Conservation (phyloP, 2,113 vertebrate species). For the Burhinus bistriatus region DNA sequence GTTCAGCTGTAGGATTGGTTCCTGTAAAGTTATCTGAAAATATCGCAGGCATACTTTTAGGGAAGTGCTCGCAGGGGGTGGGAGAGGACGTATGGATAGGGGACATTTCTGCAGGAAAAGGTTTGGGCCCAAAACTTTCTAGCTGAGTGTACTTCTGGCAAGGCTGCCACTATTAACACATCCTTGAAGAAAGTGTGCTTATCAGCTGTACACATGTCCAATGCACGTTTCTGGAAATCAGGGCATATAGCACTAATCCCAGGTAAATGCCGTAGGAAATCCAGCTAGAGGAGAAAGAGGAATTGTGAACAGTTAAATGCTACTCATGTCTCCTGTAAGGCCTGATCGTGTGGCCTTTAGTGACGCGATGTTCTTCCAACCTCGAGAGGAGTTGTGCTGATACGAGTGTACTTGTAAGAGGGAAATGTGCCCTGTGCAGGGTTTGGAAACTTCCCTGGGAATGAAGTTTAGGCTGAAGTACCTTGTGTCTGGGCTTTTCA, state of each 20-base stretch:
- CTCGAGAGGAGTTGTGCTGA: background rate
- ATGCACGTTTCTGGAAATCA: background rate
- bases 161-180: background rate
- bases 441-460: background rate
- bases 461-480: background rate
- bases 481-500: background rate
- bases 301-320: background rate
- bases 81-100: background rate
- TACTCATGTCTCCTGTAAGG: background rate
- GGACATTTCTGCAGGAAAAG: background rate
- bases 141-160: background rate
- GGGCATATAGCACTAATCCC: background rate
- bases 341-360: background rate
- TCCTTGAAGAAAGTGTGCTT: background rate
- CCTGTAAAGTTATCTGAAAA: background rate
- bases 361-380: background rate
- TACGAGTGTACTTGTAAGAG: background rate
- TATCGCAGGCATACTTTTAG: background rate
- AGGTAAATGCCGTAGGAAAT: background rate
- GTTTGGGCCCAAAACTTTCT: background rate
- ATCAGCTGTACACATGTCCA: background rate
- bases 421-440: background rate
- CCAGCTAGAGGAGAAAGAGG: background rate
- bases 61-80: fast-evolving
- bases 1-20: background rate